Base-by-base conservation (phyloP, 2,113 vertebrate species). In the Sturnira hondurensis region DNA sequence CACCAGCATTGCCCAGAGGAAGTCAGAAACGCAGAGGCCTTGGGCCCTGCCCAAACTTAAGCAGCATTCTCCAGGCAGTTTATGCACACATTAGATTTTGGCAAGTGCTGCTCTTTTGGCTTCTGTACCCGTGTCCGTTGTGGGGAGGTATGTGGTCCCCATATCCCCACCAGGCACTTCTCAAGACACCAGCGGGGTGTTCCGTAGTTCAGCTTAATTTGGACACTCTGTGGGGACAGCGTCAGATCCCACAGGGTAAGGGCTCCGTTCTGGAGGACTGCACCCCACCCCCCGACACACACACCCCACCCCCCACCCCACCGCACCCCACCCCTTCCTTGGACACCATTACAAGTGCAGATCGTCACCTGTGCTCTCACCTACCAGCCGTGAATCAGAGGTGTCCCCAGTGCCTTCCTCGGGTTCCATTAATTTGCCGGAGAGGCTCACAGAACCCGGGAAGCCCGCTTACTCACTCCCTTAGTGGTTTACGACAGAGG, bases 151-250 rank as follows among this genome's bases (percentile, higher is more conserved):
- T 0, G 2, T 10, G 38, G 78, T 3, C 20, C 47, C 31, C 58
- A 3, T 11, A 0, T 9, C 56, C 17, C 36, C 31, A 7, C 0
- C 19, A 7, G 5, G 16, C 67, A 12, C 12, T 10, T 10, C n/a
- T 56, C 5, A 26, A 26, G 56, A 6, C 43, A 13, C 36, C 15
- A 24, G 67, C 13, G 17, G 43, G 45, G 43, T 4, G 45, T 33
- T 54, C 43, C 4, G 0, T 7, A 3, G 0, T 22, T 17, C n/a
- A 19, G 0, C 26, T 61, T n/a, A 4, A 11, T 26, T 77, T 38
- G 4, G 16, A 31, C 73, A 20, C 47, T 22, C 3, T 38, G 24
- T 5, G 22, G 58, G 52, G 71, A 43, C 11, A 2, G 61, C 3
- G 0, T 36, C 47, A 24, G 47, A 15, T 20, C 61, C 47, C 16